These are phyloP conservation scores for Sussaba pulchella DNA, from an alignment of 2,888 invertebrate genomes.

Conservation along the genomic window DNA sequence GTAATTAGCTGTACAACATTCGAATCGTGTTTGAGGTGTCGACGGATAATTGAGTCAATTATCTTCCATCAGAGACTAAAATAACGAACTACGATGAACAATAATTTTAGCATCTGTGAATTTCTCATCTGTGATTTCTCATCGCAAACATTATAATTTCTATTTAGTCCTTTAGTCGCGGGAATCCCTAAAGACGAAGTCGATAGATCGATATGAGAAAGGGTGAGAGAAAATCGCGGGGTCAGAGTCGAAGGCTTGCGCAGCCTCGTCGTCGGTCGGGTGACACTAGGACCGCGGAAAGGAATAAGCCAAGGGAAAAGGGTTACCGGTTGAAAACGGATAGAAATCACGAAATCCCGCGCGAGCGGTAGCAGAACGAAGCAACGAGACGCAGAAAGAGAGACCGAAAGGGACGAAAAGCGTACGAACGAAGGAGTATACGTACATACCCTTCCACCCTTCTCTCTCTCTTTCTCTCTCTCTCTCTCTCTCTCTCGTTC, in stretches of 20 bases:
- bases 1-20: no score
- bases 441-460: no score
- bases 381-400: constrained; percentile 14
- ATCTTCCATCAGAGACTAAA: no score
- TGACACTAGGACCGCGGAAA: constrained; percentile 67
- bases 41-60: no score
- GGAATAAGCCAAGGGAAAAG: constrained; percentile 64
- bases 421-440: not conserved
- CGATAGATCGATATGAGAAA: constrained; percentile 37
- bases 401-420: constrained; percentile 3
- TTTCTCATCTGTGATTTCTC: no score
- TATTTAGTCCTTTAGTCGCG: no score
- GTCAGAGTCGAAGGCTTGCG: constrained; percentile 47
- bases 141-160: no score
- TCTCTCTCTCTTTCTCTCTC: no score
- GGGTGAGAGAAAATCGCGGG: no score
- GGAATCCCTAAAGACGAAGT: constrained; percentile 12
- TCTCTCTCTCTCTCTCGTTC: constrained; percentile 2
- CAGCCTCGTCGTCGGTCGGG: constrained; percentile 53
- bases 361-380: not conserved
- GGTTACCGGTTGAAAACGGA: constrained; percentile 69
- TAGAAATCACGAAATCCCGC: constrained; percentile 77
- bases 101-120: no score
- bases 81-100: no score
- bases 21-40: no score